Evolutionary conservation across 2,113 vertebrate genomes (phyloP).

Genomic region (Mionectes macconnelli): DNA sequence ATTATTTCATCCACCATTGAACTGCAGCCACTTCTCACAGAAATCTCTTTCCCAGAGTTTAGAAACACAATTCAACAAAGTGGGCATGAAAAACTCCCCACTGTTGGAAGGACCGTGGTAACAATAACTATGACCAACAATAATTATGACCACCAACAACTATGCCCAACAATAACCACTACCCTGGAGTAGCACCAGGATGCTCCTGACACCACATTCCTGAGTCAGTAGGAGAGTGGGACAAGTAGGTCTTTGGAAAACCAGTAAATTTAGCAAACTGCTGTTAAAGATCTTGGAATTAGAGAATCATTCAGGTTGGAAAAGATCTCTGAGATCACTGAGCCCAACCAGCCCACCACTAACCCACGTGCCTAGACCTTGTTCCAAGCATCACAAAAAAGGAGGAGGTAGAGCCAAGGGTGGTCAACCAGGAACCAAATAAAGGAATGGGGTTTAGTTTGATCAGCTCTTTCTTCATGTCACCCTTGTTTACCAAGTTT

Average conservation of each 20-base stretch:
- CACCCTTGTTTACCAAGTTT: not conserved
- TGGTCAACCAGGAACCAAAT: not conserved
- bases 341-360: not conserved
- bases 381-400: not conserved
- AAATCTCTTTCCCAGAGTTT: slow-evolving; percentile 45
- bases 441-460: not conserved
- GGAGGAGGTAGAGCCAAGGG: not conserved
- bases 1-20: slow-evolving; percentile 67
- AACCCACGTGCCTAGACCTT: rapidly evolving
- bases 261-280: not conserved
- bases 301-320: not conserved
- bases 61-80: slow-evolving; percentile 21
- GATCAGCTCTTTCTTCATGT: not conserved
- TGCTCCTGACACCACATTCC: not conserved
- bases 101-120: not conserved
- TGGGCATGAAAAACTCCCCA: not conserved
- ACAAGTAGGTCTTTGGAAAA: not conserved
- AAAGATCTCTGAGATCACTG: not conserved
- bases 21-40: slow-evolving; percentile 59
- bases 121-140: not conserved
- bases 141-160: not conserved
- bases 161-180: not conserved
- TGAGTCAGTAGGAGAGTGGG: not conserved
- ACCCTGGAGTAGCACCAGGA: not conserved
- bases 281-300: not conserved